Evolutionary conservation across 1,140 invertebrate species (phyloP), one percentile per base, ranked within the genome.

Genomic region (Neelides sp.): DNA sequence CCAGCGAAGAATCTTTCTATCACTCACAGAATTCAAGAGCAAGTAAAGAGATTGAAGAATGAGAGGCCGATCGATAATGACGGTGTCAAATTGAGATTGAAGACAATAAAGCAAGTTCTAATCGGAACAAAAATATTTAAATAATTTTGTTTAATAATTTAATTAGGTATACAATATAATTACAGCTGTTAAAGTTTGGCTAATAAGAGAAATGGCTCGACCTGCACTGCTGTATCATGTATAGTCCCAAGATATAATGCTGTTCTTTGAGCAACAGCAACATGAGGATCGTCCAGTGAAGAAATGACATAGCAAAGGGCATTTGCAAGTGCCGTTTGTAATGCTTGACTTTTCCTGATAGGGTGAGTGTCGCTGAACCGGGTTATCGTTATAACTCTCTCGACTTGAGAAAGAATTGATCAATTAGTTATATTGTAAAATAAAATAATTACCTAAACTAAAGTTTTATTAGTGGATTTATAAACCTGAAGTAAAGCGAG

Each of bases 251-350:
- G 73, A 65, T 91, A 91, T 13, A 97, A 73, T 1, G 89, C 86
- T 4, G 93, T 82, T 63, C 90, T 76, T 69, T 97, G 92, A 3
- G 91, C 89, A 12, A 98, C 91, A 61, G 90, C 82, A 28, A 94
- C 81, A 68, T 91, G 92, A 46, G 82, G 80, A 68, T 99, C 95
- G 69, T 97, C 91, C 75, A 97, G 84, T 55, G 89, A 89, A 42
- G 87, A 87, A 55, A 98, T 85, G 22, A 97, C 73, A 67, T 95
- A 93, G 68, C 90, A 97, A 71, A 98, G 97, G 12, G 91, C 88
- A 65, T 93, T 95, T 10, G 93, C 88, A 58, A 98, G 66, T 0
- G 88, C 84, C n/a, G 90, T 87, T 69, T 96, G 90, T 20, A 98
- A 72, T 4, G 81, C 75, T 36, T 83, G 75, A 62, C 87, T 84